Conservation (phyloP, 2,113 vertebrate species). For the Hippocampus abdominalis region DNA sequence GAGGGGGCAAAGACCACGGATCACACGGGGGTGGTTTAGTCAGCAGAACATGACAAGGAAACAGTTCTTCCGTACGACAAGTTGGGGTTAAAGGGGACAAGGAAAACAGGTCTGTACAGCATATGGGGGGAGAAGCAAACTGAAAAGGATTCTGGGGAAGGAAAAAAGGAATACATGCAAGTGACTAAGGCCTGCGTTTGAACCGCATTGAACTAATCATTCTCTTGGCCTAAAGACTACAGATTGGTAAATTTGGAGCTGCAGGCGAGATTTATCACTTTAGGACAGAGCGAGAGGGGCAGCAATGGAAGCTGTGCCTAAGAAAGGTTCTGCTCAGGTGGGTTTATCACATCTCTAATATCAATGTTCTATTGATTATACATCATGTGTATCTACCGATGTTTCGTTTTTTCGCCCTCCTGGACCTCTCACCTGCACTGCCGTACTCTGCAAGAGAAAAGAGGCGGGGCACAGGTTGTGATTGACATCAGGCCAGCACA, state of each 20-base stretch:
- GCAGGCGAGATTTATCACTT: conserved; percentile 61
- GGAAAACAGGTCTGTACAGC: conserved; percentile 54
- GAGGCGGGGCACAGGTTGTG: conserved; percentile 72
- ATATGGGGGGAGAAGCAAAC: conserved; percentile 59
- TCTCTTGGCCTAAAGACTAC: conserved; percentile 35
- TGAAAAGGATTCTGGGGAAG: conserved; percentile 56
- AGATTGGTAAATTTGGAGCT: conserved; percentile 24
- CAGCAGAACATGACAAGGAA: conserved; percentile 20
- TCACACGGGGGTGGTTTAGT: conserved; percentile 49
- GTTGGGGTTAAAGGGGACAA: conserved; percentile 28
- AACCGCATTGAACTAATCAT: conserved; percentile 25
- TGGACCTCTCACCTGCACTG: conserved; percentile 82
- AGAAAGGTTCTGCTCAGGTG: conserved; percentile 58
- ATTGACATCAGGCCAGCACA: conserved; percentile 79
- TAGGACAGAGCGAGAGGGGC: conserved; percentile 58
- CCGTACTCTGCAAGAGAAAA: conserved; percentile 83
- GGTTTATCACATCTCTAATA: conserved; percentile 33
- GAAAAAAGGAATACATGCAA: conserved; percentile 69
- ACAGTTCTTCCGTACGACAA: conserved; percentile 54
- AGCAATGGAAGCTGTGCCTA: conserved; percentile 66
- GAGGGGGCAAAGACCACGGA: conserved; percentile 53
- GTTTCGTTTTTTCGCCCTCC: conserved; percentile 81
- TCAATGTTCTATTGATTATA: conserved; percentile 54
- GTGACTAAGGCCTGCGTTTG: conserved; percentile 70
- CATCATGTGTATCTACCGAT: conserved; percentile 78